Base-by-base conservation (phyloP, 2,797 vertebrate species). In the Crocodylus rhombifer region DNA sequence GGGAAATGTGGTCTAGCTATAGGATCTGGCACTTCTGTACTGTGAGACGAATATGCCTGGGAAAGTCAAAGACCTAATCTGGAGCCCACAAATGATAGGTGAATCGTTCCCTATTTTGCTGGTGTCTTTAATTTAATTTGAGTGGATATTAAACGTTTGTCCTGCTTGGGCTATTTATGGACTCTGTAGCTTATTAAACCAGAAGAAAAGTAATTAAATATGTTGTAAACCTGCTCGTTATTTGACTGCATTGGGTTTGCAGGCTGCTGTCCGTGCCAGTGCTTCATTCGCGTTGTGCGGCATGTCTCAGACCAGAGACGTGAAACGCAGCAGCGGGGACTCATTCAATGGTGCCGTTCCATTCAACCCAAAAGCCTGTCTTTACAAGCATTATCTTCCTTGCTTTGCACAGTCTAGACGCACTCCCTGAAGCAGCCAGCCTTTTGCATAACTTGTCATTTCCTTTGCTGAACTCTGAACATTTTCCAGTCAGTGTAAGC, bases 391-490 rank as follows among this genome's bases (percentile, higher is more conserved):
- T 94, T 92, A 97, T 95, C 95, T 96, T 94, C 15, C 57, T 79
- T 69, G 69, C 90, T 92, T 63, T 89, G 81, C 83, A 0, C 93
- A 88, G 94, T 97, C 95, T 95, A 95, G 95, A 95, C 82, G 5
- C 78, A 94, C 88, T 94, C 88, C 95, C 95, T 0, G 56, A 93
- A 97, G 93, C 93, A 77, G 77, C 92, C 89, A 92, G 83, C 91
- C 88, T 95, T 92, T 88, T 94, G 92, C 71, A 65, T 77, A 86
- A 89, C 77, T 96, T 86, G 33, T 96, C 92, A 96, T 95, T 95
- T 92, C 67, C 94, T 92, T 76, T 95, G 83, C 90, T 88, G 82
- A 92, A 73, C 73, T 87, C 77, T 95, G 91, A 94, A 36, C 1
- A 16, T 74, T 95, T 91, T 86, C 42, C 87, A 2, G 1, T 85